Base-by-base conservation (phyloP, 2,888 invertebrate genomes). In the Heteromurus nitidus region DNA sequence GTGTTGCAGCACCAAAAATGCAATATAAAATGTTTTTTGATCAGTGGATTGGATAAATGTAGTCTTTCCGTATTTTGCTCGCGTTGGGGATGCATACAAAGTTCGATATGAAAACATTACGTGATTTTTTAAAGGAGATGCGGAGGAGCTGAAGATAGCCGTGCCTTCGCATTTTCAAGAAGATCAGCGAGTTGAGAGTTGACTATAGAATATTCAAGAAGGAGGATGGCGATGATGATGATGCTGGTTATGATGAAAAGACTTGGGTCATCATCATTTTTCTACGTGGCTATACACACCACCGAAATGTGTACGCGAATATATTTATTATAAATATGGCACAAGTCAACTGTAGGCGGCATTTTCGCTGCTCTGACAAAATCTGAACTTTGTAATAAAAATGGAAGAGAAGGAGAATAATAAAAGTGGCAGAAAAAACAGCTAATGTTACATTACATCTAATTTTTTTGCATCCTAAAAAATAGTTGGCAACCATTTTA, bases 321-420 rank as follows among this genome's bases (percentile, higher is more conserved):
- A 55, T 55, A 22, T 55, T 55, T 16, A 20, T 16, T 55, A 9
- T 7, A 55, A 24, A 55, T 24, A 22, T 7, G 5, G 18, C n/a
- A 22, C 7, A 9, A 36, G 13, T 13, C 36, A 36, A 24, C 58
- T 24, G 64, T 64, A 64, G 64, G 64, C 42, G 64, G 42, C 26
- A 18, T 55, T n/a, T n/a, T n/a, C n/a, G 20, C 50, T 20, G 16
- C 36, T 36, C 36, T 31, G 36, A 62, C 62, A 64, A 64, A 64
- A 30, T 64, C 64, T 64, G 64, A 64, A 64, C 64, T 64, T 64
- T 64, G 42, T 42, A 62, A 60, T 50, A 47, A 16, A 47, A 47
- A n/a, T 47, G 13, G 3, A n/a, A 47, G 47, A 47, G n/a, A 47
- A 16, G n/a, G 11, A 47, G 36, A 36, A 13, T 13, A 5, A 18